Evolutionary conservation across 2,888 invertebrate species (phyloP).

Genomic region (Scelioninae gen. 1): DNA sequence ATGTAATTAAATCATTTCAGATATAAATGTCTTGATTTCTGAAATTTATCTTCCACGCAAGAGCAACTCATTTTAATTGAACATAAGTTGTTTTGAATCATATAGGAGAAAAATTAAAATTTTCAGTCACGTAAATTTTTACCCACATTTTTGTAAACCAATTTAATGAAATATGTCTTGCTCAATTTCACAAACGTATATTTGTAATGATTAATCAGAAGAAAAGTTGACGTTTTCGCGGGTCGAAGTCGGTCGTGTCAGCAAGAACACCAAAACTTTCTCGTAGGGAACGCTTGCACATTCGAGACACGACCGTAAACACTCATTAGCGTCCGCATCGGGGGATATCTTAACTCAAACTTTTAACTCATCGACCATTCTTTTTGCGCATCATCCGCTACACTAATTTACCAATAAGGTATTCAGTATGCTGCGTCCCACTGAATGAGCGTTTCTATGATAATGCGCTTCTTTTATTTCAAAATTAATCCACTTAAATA

Average conservation of each 20-base stretch:
- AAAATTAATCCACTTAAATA: slow-evolving; percentile 47
- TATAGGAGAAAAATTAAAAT: too few species aligned
- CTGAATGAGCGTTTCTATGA: slow-evolving; percentile 21
- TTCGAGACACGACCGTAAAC: slow-evolving; percentile 64
- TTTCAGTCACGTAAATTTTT: too few species aligned
- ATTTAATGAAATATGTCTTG: too few species aligned
- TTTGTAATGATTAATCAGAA: slow-evolving; percentile 9
- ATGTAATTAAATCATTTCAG: too few species aligned
- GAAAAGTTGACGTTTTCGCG: slow-evolving; percentile 34
- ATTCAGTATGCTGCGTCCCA: slow-evolving; percentile 28
- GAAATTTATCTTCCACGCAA: too few species aligned
- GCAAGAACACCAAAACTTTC: slow-evolving; percentile 37
- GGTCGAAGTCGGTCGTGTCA: slow-evolving; percentile 32
- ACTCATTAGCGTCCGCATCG: slow-evolving; percentile 61
- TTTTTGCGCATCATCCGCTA: slow-evolving; percentile 54
- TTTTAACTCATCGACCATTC: slow-evolving; percentile 51
- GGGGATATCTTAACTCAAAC: slow-evolving; percentile 61
- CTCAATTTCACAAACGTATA: too few species aligned
- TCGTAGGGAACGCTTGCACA: slow-evolving; percentile 46
- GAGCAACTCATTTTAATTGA: too few species aligned
- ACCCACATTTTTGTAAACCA: too few species aligned
- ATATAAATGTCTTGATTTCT: too few species aligned
- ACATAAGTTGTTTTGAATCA: too few species aligned
- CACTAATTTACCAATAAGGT: slow-evolving; percentile 55
- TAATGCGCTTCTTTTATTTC: slow-evolving; percentile 55